Conservation (phyloP, 2,888 invertebrate genomes). For the Monopis laevigella region DNA sequence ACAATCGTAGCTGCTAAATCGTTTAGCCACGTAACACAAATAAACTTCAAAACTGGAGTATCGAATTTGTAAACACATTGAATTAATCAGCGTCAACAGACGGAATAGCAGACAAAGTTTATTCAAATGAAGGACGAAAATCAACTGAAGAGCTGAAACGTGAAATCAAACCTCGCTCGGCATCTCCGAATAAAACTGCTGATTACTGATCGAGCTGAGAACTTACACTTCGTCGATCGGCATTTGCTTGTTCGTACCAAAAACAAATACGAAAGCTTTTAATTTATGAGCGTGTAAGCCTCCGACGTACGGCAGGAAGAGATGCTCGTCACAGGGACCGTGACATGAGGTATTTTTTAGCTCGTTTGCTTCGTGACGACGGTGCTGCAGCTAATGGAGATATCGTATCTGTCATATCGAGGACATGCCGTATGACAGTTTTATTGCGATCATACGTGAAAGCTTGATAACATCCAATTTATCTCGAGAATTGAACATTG, state of each 20-base stretch:
- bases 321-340: not conserved
- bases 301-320: constrained; percentile 3
- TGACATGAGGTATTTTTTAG: constrained; percentile 30
- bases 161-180: constrained; percentile 49
- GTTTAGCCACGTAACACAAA: too few relatives aligned
- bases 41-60: constrained; percentile 3
- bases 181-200: constrained; percentile 56
- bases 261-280: constrained; percentile 61
- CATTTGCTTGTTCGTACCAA: constrained; percentile 51
- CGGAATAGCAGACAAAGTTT: constrained; percentile 33
- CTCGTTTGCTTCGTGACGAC: constrained; percentile 41
- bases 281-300: constrained; percentile 43
- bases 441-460: constrained; percentile 50
- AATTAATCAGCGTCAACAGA: constrained; percentile 42
- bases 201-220: constrained; percentile 52
- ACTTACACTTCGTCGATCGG: constrained; percentile 53
- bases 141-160: constrained; percentile 30
- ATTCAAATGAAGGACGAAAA: constrained; percentile 44
- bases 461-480: constrained; percentile 37
- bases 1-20: too few relatives aligned
- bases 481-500: constrained; percentile 18
- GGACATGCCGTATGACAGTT: constrained; percentile 53
- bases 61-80: constrained; percentile 26
- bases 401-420: constrained; percentile 56
- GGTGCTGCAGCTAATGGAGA: constrained; percentile 51